Conservation (phyloP, 35 echinoderm and acorn worm genomes). For the Diadema setosum region DNA sequence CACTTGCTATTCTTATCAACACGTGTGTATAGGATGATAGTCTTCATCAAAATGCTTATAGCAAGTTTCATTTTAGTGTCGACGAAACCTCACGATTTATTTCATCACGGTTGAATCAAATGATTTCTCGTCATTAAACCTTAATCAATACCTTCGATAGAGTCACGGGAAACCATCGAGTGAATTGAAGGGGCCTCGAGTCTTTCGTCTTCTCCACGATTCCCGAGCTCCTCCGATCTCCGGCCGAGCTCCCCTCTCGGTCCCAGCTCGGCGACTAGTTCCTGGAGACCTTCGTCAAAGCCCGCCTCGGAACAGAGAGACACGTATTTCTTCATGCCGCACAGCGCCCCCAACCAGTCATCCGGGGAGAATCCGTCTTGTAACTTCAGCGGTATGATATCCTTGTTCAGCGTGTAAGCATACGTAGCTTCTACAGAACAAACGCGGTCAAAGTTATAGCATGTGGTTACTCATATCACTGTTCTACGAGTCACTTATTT, state of each 20-base stretch:
- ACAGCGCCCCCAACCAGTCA: conserved; percentile 65
- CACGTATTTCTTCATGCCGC: conserved; percentile 59
- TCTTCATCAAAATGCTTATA: too few relatives aligned
- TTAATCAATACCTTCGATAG: too few relatives aligned
- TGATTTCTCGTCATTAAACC: too few relatives aligned
- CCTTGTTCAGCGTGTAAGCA: conserved; percentile 65
- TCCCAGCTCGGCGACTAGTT: neutral
- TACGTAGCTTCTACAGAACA: conserved; percentile 56
- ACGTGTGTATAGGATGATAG: too few relatives aligned
- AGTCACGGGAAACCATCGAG: too few relatives aligned
- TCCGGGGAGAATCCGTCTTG: conserved; percentile 44
- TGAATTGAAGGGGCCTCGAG: too few relatives aligned
- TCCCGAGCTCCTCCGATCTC: too few relatives aligned
- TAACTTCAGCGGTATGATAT: conserved; percentile 63
- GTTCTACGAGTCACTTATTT: neutral
- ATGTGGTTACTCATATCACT: neutral
- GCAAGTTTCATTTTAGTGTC: too few relatives aligned
- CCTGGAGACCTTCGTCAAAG: neutral
- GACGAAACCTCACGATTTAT: too few relatives aligned
- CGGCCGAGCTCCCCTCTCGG: neutral
- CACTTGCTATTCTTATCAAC: too few relatives aligned
- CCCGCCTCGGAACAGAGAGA: conserved; percentile 19
- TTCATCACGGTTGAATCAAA: too few relatives aligned
- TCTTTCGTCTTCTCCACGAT: too few relatives aligned
- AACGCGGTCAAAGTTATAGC: neutral